Base-by-base conservation (phyloP, 2,797 vertebrate species). In the Clarias pachynema region DNA sequence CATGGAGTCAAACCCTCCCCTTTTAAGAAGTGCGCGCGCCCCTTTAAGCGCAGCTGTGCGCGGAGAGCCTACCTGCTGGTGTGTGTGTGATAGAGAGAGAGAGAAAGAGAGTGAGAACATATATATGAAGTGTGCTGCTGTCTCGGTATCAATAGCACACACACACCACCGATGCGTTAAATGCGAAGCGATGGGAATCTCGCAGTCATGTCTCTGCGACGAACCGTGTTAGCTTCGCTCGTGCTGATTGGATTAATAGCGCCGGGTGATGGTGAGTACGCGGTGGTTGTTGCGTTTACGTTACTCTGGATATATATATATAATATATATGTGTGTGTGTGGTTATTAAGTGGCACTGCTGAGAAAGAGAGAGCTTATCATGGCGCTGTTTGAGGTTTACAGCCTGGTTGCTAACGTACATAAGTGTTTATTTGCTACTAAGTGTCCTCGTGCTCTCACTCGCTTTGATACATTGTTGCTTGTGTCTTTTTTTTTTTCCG, bases 111-210 rank as follows among this genome's bases (percentile, higher is more conserved):
- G 78, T 2, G 22, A 44, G 70, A 4, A 3, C 1, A 5, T 15
- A 8, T 40, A 16, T 62, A 62, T 79, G 59, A 44, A 65, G 57
- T 26, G 31, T 75, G 15, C 49, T 37, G 74, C 94, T 94, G 93
- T 93, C 92, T 80, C 91, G 91, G 91, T 91, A 90, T 94, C 92
- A 86, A 80, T 84, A 93, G 92, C 91, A 93, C 92, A 90, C 90
- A 86, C 90, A 34, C 34, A 34, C 90, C 92, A 88, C 89, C 89
- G 89, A 91, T 92, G 91, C 91, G 80, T 95, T 95, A 91, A 83
- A 83, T 89, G 93, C 89, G 89, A 85, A 92, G 95, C 93, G 91
- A 96, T 96, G 95, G 95, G 92, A 95, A 93, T 93, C 88, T 85
- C 40, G 93, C 91, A 92, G 93, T 89, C 86, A 96, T 96, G 95